A percentile compares a stretch with the other conserved stretches of the same genome.
These are phyloP conservation scores for Poeciliopsis presidionis DNA, from an alignment of 2,797 vertebrate genomes.

Conservation along the genomic window DNA sequence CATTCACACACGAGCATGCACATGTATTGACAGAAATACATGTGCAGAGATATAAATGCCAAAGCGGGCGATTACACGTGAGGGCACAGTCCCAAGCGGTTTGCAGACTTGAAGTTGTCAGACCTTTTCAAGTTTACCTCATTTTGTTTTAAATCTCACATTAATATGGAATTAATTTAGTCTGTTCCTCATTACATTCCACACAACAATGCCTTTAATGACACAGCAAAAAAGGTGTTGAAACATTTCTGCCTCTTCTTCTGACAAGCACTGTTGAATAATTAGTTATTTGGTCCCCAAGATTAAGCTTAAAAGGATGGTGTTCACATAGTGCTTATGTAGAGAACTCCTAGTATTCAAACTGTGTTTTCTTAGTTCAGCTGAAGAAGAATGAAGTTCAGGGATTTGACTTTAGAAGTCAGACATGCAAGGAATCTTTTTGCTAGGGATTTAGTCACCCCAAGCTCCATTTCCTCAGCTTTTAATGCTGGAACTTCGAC, in stretches of 20 bases:
- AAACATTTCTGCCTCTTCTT: background rate
- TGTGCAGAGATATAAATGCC: conserved; percentile 40
- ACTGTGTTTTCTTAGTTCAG: background rate
- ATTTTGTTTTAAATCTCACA: background rate
- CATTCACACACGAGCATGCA: conserved; percentile 4
- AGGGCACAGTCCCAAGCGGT: background rate
- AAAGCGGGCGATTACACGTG: conserved; percentile 25
- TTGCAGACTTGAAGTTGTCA: background rate
- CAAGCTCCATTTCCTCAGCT: background rate
- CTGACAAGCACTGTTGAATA: background rate
- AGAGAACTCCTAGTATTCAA: background rate
- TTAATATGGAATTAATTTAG: background rate
- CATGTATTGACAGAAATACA: conserved; percentile 40
- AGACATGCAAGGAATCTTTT: background rate
- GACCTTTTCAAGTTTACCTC: background rate
- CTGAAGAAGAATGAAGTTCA: background rate
- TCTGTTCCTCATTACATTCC: background rate
- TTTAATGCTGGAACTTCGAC: background rate
- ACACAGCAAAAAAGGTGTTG: background rate
- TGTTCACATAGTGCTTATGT: background rate
- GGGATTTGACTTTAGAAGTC: background rate
- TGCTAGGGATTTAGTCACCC: background rate
- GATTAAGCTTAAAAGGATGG: background rate
- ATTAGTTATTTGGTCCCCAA: background rate
- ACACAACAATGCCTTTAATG: background rate